Evolutionary conservation across 2,113 vertebrate genomes (phyloP), one percentile per base, ranked within the genome.

Genomic region (Mirounga angustirostris): DNA sequence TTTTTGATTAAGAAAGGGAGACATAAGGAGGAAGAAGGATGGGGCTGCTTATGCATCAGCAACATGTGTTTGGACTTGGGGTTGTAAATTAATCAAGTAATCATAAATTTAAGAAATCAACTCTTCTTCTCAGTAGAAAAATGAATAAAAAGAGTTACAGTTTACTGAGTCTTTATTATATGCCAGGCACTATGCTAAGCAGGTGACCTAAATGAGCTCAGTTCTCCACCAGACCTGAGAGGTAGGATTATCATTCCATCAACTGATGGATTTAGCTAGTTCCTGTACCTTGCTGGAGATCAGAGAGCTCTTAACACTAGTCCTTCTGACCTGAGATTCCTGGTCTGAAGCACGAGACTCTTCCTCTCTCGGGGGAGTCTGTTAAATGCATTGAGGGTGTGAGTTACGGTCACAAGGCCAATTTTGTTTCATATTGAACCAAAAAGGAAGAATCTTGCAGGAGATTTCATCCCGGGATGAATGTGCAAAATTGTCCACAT

Each of bases 401-500:
- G 16, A 43, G 4, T 80, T 36, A 80, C 26, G 30, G 19, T 73
- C 10, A 71, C 22, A 56, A 82, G 67, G 26, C 28, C 33, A 14
- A 33, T 15, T 56, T 14, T 65, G 43, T 82, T 91, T 97, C 40
- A 12, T 26, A 24, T 6, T n/a, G 54, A 82, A 73, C 52, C 69
- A 26, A 71, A 98, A 98, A 97, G 97, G 22, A 97, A 96, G 91
- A 97, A 78, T 96, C 94, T 96, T 92, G 76, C 97, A 97, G 97
- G 95, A 98, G 96, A 92, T 71, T 91, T 98, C 98, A 98, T 89
- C 81, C 96, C 96, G 97, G 84, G 81, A 97, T 92, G 95, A 98
- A 98, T 79, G 95, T 63, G 95, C 84, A 96, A 63, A 96, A 98
- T 98, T 67, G 89, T 95, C 97, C 97, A 94, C 92, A 90, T 98